Evolutionary conservation across 2,888 invertebrate genomes (phyloP), one percentile per base, ranked within the genome.

Genomic region (Netelia melanura): DNA sequence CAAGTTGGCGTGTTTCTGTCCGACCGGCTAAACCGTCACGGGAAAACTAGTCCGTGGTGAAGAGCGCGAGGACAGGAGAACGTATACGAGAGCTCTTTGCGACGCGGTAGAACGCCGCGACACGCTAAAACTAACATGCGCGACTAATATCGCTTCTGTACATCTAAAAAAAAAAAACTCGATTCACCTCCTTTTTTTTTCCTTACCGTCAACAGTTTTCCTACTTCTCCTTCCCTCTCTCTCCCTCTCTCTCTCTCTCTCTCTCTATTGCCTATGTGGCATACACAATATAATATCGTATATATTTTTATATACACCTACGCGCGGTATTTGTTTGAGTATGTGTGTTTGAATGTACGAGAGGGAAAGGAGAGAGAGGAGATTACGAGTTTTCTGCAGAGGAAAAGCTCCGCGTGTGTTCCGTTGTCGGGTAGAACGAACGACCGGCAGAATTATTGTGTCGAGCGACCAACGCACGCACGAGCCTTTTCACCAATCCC

Each of bases 91-190:
- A 14, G 48, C 48, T 48, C 48, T 48, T 48, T 48, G 48, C 48
- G 11, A 48, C 48, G 48, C 11, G 48, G 48, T 14, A 68, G 79
- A 85, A 85, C 79, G 75, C 9, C 78, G 75, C 72, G 83, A 85
- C 85, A 85, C 76, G 85, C 79, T 76, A 79, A 71, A 76, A 67
- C 71, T 58, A 82, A 71, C 79, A 75, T 85, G 85, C 83, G 82
- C 85, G 85, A 54, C 44, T 70, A 62, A 80, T 85, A 85, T 85
- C 85, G 79, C 71, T 14, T 65, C 23, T 58, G 75, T 79, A 56
- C 56, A 83, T 85, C 85, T 65, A 76, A 67, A 76, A 71, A 79
- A 71, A 79, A n/a, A 43, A 17, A 43, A 43, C 70, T 83, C 75
- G 85, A 85, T 85, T 83, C 79, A 83, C 71, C 65, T 58, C 78